A percentile compares a stretch with the other conserved stretches of the same genome.
Conservation (phyloP, 2,797 vertebrate genomes). For the Jordanella pulchra region DNA sequence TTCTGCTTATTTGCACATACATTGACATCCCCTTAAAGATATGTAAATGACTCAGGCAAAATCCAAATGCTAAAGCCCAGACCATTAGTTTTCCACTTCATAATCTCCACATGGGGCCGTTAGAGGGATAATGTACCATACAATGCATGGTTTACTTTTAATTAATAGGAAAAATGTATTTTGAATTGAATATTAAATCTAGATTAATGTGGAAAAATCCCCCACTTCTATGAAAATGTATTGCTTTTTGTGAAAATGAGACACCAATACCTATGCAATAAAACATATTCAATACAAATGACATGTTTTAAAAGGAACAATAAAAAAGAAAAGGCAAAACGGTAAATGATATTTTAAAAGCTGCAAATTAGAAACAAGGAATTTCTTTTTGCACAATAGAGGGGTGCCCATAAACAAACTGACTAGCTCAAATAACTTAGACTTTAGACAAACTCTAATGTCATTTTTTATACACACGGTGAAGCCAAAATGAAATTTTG, state of each 20-base stretch:
- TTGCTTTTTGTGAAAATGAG: conserved; percentile 59
- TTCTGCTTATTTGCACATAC: conserved; percentile 97
- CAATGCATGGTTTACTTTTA: conserved; percentile 99
- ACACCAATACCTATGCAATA: conserved; percentile 41
- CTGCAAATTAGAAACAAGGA: not conserved
- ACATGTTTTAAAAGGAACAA: conserved; percentile 59
- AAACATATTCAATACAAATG: conserved; percentile 56
- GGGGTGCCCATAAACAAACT: not conserved
- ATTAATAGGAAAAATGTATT: conserved; percentile 96
- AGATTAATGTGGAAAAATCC: conserved; percentile 92
- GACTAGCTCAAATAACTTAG: not conserved
- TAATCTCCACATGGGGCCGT: conserved; percentile 99
- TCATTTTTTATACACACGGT: no score
- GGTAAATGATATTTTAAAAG: conserved; percentile 14
- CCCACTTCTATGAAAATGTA: conserved; percentile 79
- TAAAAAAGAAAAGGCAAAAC: conserved; percentile 21
- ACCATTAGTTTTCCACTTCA: conserved; percentile 99
- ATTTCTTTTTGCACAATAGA: not conserved
- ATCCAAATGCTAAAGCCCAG: conserved; percentile 98
- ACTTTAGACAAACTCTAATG: no score
- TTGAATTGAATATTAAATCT: conserved; percentile 97
- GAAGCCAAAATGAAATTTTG: no score
- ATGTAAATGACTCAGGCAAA: conserved; percentile 94
- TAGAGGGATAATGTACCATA: conserved; percentile 99
- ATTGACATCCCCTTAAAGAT: conserved; percentile 89